phyloP scores from a whole-genome alignment of 1,140 invertebrate species.

The Panagrolaimus sp. region DNA sequence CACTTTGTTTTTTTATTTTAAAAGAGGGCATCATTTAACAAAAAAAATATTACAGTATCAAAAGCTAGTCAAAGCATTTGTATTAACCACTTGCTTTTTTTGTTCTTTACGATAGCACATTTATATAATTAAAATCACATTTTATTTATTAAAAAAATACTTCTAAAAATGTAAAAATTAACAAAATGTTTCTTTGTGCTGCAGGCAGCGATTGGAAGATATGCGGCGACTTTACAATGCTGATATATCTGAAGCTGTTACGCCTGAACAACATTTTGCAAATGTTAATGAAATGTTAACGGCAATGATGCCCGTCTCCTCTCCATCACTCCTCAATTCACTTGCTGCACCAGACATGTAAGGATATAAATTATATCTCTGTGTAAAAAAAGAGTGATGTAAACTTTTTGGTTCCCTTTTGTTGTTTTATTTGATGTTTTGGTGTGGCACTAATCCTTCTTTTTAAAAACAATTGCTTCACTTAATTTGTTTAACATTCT shows the following conservation, averaged over 20 bases:
- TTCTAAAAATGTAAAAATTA: background rate
- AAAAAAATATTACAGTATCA: no score
- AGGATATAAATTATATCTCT: background rate
- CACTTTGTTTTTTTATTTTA: no score
- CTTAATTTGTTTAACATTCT: background rate
- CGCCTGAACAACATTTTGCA: constrained; percentile 66
- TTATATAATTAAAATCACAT: constrained; percentile 1
- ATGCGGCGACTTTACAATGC: constrained; percentile 94
- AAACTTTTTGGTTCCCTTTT: background rate
- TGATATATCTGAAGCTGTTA: constrained; percentile 70
- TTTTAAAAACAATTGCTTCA: background rate
- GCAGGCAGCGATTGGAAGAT: constrained; percentile 89
- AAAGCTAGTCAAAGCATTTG: no score
- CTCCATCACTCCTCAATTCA: background rate
- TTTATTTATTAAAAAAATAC: constrained; percentile 3
- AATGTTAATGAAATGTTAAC: constrained; percentile 43
- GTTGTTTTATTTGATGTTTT: constrained; percentile 1
- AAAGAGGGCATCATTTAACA: no score
- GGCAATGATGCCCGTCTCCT: constrained; percentile 34
- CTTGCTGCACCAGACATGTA: constrained; percentile 13
- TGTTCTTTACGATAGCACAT: background rate
- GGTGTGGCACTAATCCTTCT: background rate
- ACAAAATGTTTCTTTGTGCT: constrained; percentile 54
- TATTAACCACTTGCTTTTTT: constrained; percentile 20
- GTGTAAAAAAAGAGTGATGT: no score